phyloP scores from a whole-genome alignment of 2,797 vertebrate species.

The Anas capensis region DNA sequence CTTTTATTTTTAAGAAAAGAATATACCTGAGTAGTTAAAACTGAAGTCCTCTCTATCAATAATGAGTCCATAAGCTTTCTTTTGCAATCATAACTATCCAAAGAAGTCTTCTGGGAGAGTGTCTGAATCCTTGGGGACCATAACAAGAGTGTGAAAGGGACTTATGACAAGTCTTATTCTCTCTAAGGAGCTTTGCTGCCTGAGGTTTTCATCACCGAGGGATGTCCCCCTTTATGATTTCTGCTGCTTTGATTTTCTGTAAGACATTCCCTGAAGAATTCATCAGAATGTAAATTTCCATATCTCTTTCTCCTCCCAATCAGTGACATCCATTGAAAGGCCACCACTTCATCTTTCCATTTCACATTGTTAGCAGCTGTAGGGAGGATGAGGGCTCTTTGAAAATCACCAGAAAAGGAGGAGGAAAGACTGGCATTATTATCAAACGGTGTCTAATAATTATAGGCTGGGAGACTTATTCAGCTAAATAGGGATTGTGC shows the following conservation, averaged over 20 bases:
- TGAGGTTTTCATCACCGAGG: conserved; percentile 52
- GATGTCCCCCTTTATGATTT: conserved; percentile 52
- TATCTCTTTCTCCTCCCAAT: conserved; percentile 61
- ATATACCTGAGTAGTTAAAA: conserved; percentile 30
- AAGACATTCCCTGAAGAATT: conserved; percentile 55
- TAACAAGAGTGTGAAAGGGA: conserved; percentile 37
- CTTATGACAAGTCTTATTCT: conserved; percentile 32
- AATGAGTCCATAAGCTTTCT: conserved; percentile 5
- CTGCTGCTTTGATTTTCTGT: conserved; percentile 62
- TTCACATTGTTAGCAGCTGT: conserved; percentile 57
- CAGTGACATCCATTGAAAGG: conserved; percentile 53
- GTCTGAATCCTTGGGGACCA: conserved; percentile 42
- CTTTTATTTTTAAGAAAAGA: conserved; percentile 45
- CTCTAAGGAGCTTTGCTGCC: conserved; percentile 44
- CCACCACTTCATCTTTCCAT: conserved; percentile 44
- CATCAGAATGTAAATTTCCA: conserved; percentile 58
- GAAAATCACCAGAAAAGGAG: conserved; percentile 45
- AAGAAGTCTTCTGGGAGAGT: conserved; percentile 58
- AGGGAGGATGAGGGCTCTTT: conserved; percentile 52
- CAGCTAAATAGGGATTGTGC: neutral
- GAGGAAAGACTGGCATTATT: conserved; percentile 38
- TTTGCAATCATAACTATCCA: conserved; percentile 33
- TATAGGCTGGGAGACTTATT: neutral
- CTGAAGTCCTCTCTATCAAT: conserved; percentile 27
- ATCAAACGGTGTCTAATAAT: conserved; percentile 45